These are phyloP conservation scores for Brachyopa scutellaris DNA, from an alignment of 2,888 invertebrate species.

Conservation along the genomic window DNA sequence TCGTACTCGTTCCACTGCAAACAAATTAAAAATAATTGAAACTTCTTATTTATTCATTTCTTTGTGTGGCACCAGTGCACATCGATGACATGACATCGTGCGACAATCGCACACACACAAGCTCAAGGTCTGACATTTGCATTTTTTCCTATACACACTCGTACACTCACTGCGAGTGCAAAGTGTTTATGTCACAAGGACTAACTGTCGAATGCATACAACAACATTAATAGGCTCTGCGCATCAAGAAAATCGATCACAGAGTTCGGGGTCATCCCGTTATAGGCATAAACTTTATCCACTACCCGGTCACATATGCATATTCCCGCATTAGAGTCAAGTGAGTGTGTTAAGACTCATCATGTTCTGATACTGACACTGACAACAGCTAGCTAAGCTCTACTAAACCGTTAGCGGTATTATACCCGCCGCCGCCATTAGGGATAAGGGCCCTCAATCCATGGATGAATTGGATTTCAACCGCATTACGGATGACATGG, in stretches of 20 bases:
- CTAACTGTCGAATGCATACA: slow-evolving; percentile 20
- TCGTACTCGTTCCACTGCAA: no score
- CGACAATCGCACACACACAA: slow-evolving; percentile 7
- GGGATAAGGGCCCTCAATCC: slow-evolving; percentile 48
- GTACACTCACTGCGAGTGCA: neutral
- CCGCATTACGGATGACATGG: slow-evolving; percentile 61
- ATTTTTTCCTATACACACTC: neutral
- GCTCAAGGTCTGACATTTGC: slow-evolving; percentile 50
- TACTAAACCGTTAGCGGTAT: slow-evolving; percentile 43
- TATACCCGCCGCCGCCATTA: slow-evolving; percentile 38
- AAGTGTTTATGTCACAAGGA: no score
- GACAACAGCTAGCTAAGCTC: neutral
- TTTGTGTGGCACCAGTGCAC: neutral
- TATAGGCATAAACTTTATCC: no score
- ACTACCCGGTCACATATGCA: slow-evolving; percentile 1
- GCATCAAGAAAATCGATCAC: slow-evolving; percentile 17
- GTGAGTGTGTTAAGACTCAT: slow-evolving; percentile 19
- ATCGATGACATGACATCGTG: slow-evolving; percentile 15
- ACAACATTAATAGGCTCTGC: neutral
- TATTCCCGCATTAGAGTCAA: slow-evolving; percentile 23
- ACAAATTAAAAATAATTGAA: slow-evolving; percentile 44
- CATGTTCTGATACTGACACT: slow-evolving; percentile 1
- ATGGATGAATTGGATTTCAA: slow-evolving; percentile 57
- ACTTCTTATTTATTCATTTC: slow-evolving; percentile 20
- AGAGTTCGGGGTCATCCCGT: slow-evolving; percentile 25